A percentile compares a stretch with the other conserved stretches of the same genome.
These are phyloP conservation scores for Scatophagus argus DNA, from an alignment of 2,113 vertebrate species.

Conservation along the genomic window DNA sequence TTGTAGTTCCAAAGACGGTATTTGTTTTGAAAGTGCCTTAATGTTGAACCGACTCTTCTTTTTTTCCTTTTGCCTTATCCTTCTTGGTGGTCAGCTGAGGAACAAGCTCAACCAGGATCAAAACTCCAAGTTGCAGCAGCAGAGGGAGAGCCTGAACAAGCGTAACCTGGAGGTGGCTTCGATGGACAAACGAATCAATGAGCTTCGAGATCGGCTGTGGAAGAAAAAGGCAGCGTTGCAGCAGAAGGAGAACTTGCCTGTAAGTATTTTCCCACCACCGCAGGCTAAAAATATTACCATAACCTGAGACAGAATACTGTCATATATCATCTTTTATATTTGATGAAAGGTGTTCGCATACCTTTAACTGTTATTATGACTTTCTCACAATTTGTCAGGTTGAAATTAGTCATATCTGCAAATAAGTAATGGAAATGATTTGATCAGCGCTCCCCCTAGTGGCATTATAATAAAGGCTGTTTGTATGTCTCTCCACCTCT, in stretches of 20 bases:
- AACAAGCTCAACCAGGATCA: slow-evolving; percentile 98
- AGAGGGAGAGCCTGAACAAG: slow-evolving; percentile 96
- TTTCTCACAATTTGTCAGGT: neutral
- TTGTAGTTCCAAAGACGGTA: neutral
- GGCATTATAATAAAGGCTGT: slow-evolving; percentile 49
- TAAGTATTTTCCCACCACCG: slow-evolving; percentile 77
- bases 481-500: slow-evolving; percentile 52
- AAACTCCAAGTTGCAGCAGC: slow-evolving; percentile 94
- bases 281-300: neutral
- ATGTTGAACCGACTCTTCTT: neutral
- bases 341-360: neutral
- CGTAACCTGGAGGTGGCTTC: slow-evolving; percentile 94
- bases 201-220: slow-evolving; percentile 95
- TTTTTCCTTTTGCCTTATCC: slow-evolving; percentile 1
- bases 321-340: neutral
- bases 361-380: neutral
- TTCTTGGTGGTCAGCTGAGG: slow-evolving; percentile 84
- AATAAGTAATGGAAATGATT: slow-evolving; percentile 27
- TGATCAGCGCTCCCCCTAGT: slow-evolving; percentile 61
- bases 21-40: neutral
- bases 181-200: slow-evolving; percentile 96
- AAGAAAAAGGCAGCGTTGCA: slow-evolving; percentile 98
- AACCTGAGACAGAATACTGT: neutral
- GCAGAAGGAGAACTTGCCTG: slow-evolving; percentile 95
- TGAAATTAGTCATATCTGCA: neutral